Evolutionary conservation across 2,888 invertebrate species (phyloP).

Genomic region (Baronia brevicornis): DNA sequence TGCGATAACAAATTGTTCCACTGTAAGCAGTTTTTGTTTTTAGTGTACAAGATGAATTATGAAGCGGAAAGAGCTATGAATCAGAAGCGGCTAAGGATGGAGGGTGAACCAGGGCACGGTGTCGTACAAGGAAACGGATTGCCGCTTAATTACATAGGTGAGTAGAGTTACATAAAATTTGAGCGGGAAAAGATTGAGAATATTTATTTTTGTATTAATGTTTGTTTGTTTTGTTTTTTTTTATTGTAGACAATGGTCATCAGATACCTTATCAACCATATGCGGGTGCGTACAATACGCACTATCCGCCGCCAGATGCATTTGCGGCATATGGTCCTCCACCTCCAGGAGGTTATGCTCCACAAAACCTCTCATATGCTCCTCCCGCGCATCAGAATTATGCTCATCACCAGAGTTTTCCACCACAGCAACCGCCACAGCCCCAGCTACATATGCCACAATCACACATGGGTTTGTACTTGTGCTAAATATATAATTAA

Average conservation of each 20-base stretch:
- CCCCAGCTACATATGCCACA: conserved; percentile 66
- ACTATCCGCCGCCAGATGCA: conserved; percentile 68
- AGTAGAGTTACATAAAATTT: conserved; percentile 25
- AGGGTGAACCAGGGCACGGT: conserved; percentile 70
- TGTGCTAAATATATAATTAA: conserved; percentile 13
- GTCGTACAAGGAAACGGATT: conserved; percentile 71
- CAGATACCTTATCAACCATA: conserved; percentile 72
- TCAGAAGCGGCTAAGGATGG: conserved; percentile 73
- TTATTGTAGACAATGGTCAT: conserved; percentile 68
- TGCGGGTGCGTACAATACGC: conserved; percentile 69
- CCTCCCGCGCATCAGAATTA: conserved; percentile 72
- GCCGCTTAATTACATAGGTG: conserved; percentile 71
- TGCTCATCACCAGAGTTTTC: conserved; percentile 67
- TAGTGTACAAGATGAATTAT: conserved; percentile 73
- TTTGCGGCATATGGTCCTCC: conserved; percentile 69
- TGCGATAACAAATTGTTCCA: conserved; percentile 29
- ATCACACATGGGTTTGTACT: conserved; percentile 56
- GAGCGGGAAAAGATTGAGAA: conserved; percentile 25
- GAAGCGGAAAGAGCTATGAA: conserved; percentile 72
- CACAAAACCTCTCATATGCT: conserved; percentile 66
- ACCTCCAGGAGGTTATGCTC: conserved; percentile 65
- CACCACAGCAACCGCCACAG: conserved; percentile 60
- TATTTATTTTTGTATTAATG: not conserved
- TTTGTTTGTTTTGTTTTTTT: conserved; percentile 6
- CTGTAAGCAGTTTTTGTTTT: conserved; percentile 50